A percentile compares a stretch with the other conserved stretches of the same genome.
phyloP scores from a whole-genome alignment of 37 sponge, comb jelly and placozoan genomes.

The Diacarnus erythraeanus region DNA sequence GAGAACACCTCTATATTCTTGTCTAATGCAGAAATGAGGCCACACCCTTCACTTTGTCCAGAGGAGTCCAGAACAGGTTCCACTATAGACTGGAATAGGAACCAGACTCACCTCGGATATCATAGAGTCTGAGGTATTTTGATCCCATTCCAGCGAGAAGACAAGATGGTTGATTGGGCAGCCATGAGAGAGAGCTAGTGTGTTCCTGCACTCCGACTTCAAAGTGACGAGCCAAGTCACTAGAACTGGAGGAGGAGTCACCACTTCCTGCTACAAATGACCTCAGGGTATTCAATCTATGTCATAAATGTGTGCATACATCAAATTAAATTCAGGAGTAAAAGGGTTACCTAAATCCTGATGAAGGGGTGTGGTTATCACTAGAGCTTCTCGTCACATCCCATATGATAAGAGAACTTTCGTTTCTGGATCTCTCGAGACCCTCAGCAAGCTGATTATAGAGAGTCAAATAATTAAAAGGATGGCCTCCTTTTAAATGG shows the following conservation, averaged over 20 bases:
- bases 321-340: neutral
- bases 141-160: constrained; percentile 67
- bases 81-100: neutral
- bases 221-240: constrained; percentile 39
- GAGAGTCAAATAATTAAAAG: neutral
- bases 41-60: too few species aligned
- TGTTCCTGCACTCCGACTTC: constrained; percentile 52
- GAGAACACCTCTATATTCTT: too few species aligned
- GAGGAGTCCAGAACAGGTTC: neutral
- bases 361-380: constrained; percentile 1
- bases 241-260: neutral
- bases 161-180: constrained; percentile 38
- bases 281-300: neutral
- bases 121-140: constrained; percentile 60
- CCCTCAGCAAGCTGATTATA: constrained; percentile 50
- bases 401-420: constrained; percentile 62
- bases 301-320: neutral
- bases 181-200: constrained; percentile 59
- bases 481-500: too few species aligned
- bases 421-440: constrained; percentile 40
- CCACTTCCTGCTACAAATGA: neutral
- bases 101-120: constrained; percentile 59
- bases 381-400: constrained; percentile 38
- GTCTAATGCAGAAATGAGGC: too few species aligned
- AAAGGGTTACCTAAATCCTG: neutral